These are phyloP conservation scores for Bombus sibiricus DNA, from an alignment of 1,140 invertebrate species.

Conservation along the genomic window DNA sequence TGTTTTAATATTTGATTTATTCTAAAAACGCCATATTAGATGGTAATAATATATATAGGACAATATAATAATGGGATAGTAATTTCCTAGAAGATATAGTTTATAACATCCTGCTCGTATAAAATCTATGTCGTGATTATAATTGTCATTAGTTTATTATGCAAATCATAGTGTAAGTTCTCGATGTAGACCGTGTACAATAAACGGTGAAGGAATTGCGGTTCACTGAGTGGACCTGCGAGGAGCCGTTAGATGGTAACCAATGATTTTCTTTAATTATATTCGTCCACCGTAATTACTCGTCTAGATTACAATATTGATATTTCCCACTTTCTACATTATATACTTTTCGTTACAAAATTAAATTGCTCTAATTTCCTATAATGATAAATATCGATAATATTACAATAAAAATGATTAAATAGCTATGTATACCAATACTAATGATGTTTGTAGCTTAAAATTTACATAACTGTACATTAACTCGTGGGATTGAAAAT, in stretches of 20 bases:
- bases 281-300: slow-evolving; percentile 24
- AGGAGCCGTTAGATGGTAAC: slow-evolving; percentile 55
- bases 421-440: not conserved
- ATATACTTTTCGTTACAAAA: no score
- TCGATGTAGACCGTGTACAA: not conserved
- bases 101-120: not conserved
- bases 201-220: slow-evolving; percentile 41
- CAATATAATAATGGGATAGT: no score
- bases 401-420: not conserved
- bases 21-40: not conserved
- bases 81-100: no score
- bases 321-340: not conserved
- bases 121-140: not conserved
- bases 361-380: not conserved
- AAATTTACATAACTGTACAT: not conserved
- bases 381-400: not conserved
- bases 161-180: not conserved
- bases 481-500: not conserved
- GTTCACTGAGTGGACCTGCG: slow-evolving; percentile 50
- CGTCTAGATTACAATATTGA: no score
- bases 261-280: slow-evolving; percentile 54
- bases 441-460: not conserved
- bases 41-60: not conserved
- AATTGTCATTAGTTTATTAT: not conserved
- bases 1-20: not conserved